Conservation (phyloP, 2,888 invertebrate genomes). For the Callimorpha dominula region DNA sequence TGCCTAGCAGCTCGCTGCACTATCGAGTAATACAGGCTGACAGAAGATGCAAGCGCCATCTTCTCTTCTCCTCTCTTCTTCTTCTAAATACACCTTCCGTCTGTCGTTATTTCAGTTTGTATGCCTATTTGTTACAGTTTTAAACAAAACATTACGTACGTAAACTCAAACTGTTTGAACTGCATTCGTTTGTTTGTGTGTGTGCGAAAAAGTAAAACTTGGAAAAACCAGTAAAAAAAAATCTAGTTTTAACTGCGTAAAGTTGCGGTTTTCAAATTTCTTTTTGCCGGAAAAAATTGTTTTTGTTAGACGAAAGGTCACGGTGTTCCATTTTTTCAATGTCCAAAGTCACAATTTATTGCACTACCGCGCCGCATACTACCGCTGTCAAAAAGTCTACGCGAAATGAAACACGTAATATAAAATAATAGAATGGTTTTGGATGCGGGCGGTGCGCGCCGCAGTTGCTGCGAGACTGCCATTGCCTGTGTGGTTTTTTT, state of each 20-base stretch:
- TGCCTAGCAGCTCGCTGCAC: slow-evolving; percentile 89
- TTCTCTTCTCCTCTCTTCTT: slow-evolving; percentile 70
- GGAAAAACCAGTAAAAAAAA: slow-evolving; percentile 71
- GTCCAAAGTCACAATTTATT: slow-evolving; percentile 84
- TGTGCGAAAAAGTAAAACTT: slow-evolving; percentile 55
- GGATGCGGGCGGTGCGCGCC: slow-evolving; percentile 83
- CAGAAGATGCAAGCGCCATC: slow-evolving; percentile 88
- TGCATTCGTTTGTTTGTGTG: slow-evolving; percentile 68
- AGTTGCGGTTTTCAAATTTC: slow-evolving; percentile 76
- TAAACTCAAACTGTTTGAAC: slow-evolving; percentile 70
- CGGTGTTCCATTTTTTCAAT: slow-evolving; percentile 72
- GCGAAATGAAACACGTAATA: slow-evolving; percentile 86
- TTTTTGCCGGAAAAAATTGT: slow-evolving; percentile 67
- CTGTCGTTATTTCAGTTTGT: slow-evolving; percentile 75
- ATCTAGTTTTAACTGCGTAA: slow-evolving; percentile 84
- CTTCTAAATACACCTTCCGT: slow-evolving; percentile 57
- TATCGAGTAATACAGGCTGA: slow-evolving; percentile 90
- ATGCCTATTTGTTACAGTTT: slow-evolving; percentile 58
- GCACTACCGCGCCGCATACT: slow-evolving; percentile 78
- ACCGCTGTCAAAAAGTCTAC: slow-evolving; percentile 84
- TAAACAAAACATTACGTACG: slow-evolving; percentile 74
- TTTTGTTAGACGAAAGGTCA: slow-evolving; percentile 55
- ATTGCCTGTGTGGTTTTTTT: slow-evolving; percentile 72
- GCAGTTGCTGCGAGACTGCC: slow-evolving; percentile 78
- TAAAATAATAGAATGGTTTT: slow-evolving; percentile 81